Base-by-base conservation (phyloP, 2,113 vertebrate genomes). In the Neogale vison region DNA sequence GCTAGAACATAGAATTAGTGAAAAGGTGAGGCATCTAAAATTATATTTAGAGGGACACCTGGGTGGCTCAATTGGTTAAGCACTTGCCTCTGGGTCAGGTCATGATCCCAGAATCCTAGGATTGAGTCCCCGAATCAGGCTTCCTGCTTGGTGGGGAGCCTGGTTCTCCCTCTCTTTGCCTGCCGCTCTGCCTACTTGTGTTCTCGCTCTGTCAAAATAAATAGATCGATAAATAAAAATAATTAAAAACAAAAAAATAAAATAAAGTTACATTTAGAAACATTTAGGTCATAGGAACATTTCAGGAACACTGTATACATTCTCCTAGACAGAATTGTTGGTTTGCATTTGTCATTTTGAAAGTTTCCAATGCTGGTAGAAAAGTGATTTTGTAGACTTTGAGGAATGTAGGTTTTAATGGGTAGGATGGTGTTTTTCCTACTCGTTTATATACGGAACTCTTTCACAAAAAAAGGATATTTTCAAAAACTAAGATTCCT, bases 251-350 rank as follows among this genome's bases (percentile, higher is more conserved):
- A 6, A 55, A 18, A 52, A 55, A 55, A 55, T 90, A 50, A 97
- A 91, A 55, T 90, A 50, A 97, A 91, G 31, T 94, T 83, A 71
- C 6, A 61, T 83, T 65, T 90, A n/a, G 21, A 79, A 95, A 89
- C 21, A 63, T 61, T 17, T 71, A 83, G 45, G 17, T 88, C 72
- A 95, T 52, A 92, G 61, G 65, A 63, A 77, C 50, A 87, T 86
- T 81, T 86, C 8, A 81, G 55, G 11, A 92, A 57, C 34, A 31
- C 31, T 36, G 13, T 89, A 45, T 84, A 34, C 21, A 72, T 88
- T 80, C 31, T 31, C 50, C 13, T 82, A 39, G 69, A 71, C 74
- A 36, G 23, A 87, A 71, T 71, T 82, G 4, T 57, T 57, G 24
- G 21, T 50, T 91, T n/a, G 65, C 76, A n/a, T 90, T 86, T 83